Evolutionary conservation across 2,113 vertebrate species (phyloP), one percentile per base, ranked within the genome.

Genomic region (Notarius lentiginosus): DNA sequence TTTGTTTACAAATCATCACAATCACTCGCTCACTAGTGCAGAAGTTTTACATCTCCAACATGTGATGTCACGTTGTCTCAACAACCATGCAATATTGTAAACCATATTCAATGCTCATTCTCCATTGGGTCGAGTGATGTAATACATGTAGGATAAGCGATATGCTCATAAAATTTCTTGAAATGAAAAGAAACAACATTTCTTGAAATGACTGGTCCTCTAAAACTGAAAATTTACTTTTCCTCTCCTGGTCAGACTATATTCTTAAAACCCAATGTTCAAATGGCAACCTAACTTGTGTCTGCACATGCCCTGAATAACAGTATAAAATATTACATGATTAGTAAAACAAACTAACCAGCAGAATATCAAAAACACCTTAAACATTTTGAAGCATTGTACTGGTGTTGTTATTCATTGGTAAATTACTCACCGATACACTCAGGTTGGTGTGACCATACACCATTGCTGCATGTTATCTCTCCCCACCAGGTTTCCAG

Each of bases 351-450:
- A 41, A 20, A 86, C 24, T 51, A 53, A 58, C 7, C 30, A 49
- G 0, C 8, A 61, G n/a, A 49, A n/a, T 53, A 75, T 60, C 7
- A 14, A 34, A 17, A 22, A 47, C 12, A 49, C 22, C 20, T n/a
- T 53, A n/a, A 68, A 1, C n/a, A 68, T 20, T 10, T 41, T 63
- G 65, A 30, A 30, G 14, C 5, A 72, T 41, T 70, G 56, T 18
- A 72, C 1, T 72, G 30, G 20, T 72, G 17, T 30, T 73, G 7
- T 5, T 73, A 1, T 11, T 75, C 5, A 51, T 76, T 47, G 20
- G 12, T 76, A 79, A 65, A 51, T 4, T 65, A 53, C 82, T 84
- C 47, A 87, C 87, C 2, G 12, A 87, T 77, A 51, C 86, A 87
- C 15, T 27, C 7, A 9, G 86, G 86, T 34, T 3, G 58, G 58